Percentiles rank a stretch among this genome's conserved stretches.
Evolutionary conservation across 2,888 invertebrate genomes (phyloP).

Genomic region (Tethea ocularis): DNA sequence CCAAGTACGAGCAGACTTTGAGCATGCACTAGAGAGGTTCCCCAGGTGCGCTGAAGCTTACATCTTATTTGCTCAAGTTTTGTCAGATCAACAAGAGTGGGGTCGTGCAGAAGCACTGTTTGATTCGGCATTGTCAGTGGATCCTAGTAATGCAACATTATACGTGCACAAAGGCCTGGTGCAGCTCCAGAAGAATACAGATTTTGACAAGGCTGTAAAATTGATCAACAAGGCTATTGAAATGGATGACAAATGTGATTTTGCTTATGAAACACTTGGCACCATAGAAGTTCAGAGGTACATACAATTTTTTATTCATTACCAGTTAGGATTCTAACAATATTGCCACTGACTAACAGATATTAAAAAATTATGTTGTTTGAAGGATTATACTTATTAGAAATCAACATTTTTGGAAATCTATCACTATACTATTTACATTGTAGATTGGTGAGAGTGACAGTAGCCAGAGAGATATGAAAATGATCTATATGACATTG

Average conservation of each 20-base stretch:
- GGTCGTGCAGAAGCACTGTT: slow-evolving; percentile 92
- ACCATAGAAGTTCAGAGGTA: slow-evolving; percentile 97
- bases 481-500: too few species aligned
- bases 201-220: slow-evolving; percentile 90
- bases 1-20: slow-evolving; percentile 88
- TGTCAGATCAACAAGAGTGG: slow-evolving; percentile 93
- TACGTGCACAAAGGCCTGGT: slow-evolving; percentile 94
- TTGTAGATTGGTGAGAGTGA: too few species aligned
- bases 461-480: too few species aligned
- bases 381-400: too few species aligned
- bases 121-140: slow-evolving; percentile 90
- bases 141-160: slow-evolving; percentile 93
- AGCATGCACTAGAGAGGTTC: slow-evolving; percentile 89
- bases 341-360: too few species aligned
- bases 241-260: slow-evolving; percentile 95
- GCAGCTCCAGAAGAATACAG: slow-evolving; percentile 92
- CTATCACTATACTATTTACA: too few species aligned
- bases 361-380: too few species aligned
- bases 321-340: too few species aligned
- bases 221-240: slow-evolving; percentile 92
- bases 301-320: slow-evolving; percentile 33
- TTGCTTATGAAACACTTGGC: slow-evolving; percentile 97
- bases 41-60: slow-evolving; percentile 94
- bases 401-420: too few species aligned
- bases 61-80: slow-evolving; percentile 94